These are phyloP conservation scores for Cryptotermes secundus DNA, from an alignment of 1,140 invertebrate genomes.

Conservation along the genomic window DNA sequence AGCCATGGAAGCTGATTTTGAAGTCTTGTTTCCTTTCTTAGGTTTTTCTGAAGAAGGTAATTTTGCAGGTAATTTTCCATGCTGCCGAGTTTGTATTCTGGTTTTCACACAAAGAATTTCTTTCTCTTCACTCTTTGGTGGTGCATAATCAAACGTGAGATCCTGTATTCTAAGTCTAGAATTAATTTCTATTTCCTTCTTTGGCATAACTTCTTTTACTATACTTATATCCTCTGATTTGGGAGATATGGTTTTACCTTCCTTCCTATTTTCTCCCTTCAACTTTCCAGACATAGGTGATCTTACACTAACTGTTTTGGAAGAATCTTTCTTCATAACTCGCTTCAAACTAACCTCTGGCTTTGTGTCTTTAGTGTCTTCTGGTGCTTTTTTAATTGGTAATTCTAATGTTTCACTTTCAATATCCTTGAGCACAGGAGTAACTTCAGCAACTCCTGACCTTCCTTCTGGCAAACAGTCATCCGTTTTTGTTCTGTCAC, in stretches of 20 bases:
- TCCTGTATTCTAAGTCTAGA: neutral
- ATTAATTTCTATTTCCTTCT: neutral
- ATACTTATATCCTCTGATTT: neutral
- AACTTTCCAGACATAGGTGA: neutral
- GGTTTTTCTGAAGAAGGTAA: neutral
- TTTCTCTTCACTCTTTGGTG: neutral
- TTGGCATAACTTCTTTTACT: neutral
- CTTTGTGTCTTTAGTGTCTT: neutral
- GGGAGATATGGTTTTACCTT: no score
- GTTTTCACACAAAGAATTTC: neutral
- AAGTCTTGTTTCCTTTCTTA: neutral
- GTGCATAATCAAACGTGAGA: slow-evolving; percentile 5
- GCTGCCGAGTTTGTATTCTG: neutral
- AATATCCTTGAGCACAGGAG: no score
- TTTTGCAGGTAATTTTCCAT: neutral
- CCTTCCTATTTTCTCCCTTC: neutral
- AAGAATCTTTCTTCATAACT: neutral
- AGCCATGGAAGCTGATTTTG: no score
- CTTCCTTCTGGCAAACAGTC: neutral
- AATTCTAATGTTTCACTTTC: neutral
- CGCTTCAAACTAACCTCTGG: neutral
- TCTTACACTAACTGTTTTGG: neutral
- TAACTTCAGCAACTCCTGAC: neutral
- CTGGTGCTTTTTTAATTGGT: neutral
- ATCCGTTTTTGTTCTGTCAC: neutral